Evolutionary conservation across 2,113 vertebrate species (phyloP).

Genomic region (Sakesphorus luctuosus): DNA sequence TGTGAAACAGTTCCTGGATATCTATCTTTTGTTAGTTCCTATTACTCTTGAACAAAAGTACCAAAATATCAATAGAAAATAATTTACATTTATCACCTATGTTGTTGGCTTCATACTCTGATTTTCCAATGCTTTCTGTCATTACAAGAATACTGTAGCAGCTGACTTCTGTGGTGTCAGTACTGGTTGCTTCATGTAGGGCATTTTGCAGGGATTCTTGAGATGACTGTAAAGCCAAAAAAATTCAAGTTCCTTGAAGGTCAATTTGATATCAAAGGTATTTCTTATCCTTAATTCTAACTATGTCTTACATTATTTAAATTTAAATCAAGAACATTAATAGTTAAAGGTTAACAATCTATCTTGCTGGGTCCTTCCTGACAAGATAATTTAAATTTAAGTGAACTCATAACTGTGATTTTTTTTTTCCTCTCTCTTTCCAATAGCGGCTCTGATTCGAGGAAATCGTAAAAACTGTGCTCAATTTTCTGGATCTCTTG

Average conservation of each 20-base stretch:
- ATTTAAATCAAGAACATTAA: neutral
- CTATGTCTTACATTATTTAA: neutral
- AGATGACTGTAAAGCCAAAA: neutral
- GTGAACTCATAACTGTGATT: neutral
- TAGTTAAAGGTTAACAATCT: neutral
- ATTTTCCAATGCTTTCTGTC: neutral
- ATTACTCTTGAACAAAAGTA: neutral
- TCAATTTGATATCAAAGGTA: neutral
- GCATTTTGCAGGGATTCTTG: neutral
- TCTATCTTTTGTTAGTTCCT: neutral
- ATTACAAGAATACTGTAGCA: neutral
- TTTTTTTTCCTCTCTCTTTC: neutral
- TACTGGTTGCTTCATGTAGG: neutral
- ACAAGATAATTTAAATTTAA: neutral
- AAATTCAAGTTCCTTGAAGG: neutral
- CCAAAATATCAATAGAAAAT: neutral
- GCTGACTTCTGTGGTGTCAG: neutral
- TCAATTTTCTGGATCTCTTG: conserved; percentile 94
- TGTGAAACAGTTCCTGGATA: neutral
- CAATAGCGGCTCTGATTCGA: conserved; percentile 91
- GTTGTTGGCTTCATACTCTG: neutral
- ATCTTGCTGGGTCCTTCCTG: neutral
- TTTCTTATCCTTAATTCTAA: neutral
- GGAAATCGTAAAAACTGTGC: conserved; percentile 98
- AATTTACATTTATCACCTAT: neutral